These are phyloP conservation scores for Choloepus didactylus DNA, from an alignment of 2,797 vertebrate genomes.

Conservation along the genomic window DNA sequence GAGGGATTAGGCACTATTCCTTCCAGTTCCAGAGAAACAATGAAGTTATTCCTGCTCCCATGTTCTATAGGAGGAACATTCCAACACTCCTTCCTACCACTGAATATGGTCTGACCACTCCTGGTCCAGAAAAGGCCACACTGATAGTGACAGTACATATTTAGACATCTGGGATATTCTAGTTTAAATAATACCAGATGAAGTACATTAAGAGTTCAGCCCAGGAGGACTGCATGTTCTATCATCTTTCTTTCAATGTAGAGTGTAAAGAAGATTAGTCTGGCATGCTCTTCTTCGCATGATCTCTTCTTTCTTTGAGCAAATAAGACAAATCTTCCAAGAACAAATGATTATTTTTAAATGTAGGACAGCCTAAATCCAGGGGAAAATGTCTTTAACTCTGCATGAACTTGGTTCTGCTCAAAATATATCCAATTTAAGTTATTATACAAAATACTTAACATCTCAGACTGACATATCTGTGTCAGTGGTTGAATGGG, in stretches of 20 bases:
- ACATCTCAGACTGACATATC: slow-evolving; percentile 1
- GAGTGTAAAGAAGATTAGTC: not conserved
- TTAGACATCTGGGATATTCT: not conserved
- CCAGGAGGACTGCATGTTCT: not conserved
- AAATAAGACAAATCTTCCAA: slow-evolving; percentile 3
- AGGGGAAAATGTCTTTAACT: not conserved
- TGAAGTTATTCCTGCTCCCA: not conserved
- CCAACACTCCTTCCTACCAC: not conserved
- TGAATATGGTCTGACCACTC: not conserved
- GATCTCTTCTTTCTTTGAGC: not conserved
- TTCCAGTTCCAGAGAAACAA: not conserved
- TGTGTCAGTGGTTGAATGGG: not conserved
- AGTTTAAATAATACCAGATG: not conserved
- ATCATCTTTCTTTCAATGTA: not conserved
- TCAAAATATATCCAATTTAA: slow-evolving; percentile 50
- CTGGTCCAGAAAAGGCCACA: not conserved
- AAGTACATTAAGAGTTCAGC: not conserved
- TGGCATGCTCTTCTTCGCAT: not conserved
- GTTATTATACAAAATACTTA: slow-evolving; percentile 35
- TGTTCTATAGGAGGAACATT: not conserved
- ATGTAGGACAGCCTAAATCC: not conserved
- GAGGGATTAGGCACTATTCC: not conserved
- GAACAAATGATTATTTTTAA: slow-evolving; percentile 37
- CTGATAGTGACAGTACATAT: not conserved
- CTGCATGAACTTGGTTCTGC: not conserved